Evolutionary conservation across 2,888 invertebrate species (phyloP), one percentile per base, ranked within the genome.

Genomic region (Philereme transversata): DNA sequence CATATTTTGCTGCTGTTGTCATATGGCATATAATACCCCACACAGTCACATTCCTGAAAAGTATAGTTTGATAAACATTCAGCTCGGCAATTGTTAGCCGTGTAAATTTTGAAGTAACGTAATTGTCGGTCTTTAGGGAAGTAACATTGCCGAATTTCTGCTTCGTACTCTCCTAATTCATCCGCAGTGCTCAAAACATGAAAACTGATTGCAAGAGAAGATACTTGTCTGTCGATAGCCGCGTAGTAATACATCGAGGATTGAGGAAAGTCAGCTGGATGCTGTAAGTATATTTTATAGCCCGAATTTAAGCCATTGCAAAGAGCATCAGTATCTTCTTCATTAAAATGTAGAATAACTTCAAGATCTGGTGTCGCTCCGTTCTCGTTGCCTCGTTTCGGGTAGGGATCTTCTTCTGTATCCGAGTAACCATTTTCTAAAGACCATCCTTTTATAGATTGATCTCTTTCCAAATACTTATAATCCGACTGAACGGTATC

Each of bases 51-150:
- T 0, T 0, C 4, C 4, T 57, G 3, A 10, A 60, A 73, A 0
- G 83, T 83, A 10, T 72, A 73, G 49, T 83, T 82, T 0, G 84
- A 69, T 9, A 78, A 59, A 58, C 85, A 86, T 66, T 86, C 86
- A 5, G 80, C 55, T 33, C 67, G 68, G 53, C 86, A 86, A 60
- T 86, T 85, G 11, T 60, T 78, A 8, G 72, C 68, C 0, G 85
- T 81, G 61, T 86, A 86, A 6, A 73, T 55, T 8, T 71, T 72
- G 60, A 83, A 86, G 59, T 83, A 86, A n/a, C 67, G 70, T 5
- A 86, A 67, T 3, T 67, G 50, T 4, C 75, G 68, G 34, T 59
- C 49, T 5, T 5, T 34, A 0, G 77, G 75, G 43, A 82, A 86
- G 60, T 79, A 86, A 48, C 86, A 86, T 51, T 84, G 82, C 4